phyloP scores from a whole-genome alignment of 1,140 invertebrate genomes.

The Coelopa frigida region DNA sequence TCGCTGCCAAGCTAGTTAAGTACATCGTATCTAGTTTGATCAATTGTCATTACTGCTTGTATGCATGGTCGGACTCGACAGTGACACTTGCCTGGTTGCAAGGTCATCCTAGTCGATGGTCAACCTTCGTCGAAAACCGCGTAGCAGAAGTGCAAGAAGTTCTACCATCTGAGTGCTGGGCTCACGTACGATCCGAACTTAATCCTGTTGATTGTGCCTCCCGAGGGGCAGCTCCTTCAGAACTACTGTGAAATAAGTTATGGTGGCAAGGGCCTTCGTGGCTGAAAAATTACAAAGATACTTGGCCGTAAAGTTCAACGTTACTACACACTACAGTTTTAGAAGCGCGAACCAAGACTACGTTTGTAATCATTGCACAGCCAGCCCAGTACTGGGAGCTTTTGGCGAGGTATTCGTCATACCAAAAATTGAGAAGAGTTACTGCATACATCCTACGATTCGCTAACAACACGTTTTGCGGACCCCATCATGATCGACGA shows the following conservation, averaged over 20 bases:
- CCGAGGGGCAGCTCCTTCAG: background rate
- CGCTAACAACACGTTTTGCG: background rate
- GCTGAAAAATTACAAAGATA: background rate
- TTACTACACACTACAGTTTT: background rate
- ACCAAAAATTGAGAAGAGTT: background rate
- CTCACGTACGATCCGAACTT: background rate
- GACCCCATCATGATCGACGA: too few relatives aligned
- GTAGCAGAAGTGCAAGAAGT: slow-evolving; percentile 29
- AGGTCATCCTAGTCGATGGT: slow-evolving; percentile 11
- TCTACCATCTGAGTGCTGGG: background rate
- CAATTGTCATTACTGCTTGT: background rate
- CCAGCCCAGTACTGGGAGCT: too few relatives aligned
- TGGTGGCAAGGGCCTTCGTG: background rate
- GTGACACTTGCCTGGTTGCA: slow-evolving; percentile 32
- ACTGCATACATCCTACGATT: background rate
- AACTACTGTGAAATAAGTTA: background rate
- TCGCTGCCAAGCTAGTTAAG: background rate
- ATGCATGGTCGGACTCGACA: slow-evolving; percentile 31
- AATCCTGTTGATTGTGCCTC: slow-evolving; percentile 1
- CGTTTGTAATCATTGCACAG: too few relatives aligned
- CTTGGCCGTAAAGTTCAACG: background rate
- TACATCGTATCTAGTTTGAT: background rate
- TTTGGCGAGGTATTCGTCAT: background rate
- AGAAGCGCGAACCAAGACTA: too few relatives aligned
- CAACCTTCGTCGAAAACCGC: slow-evolving; percentile 30